Percentiles rank a stretch among this genome's conserved stretches.
Conservation (phyloP, 2,797 vertebrate genomes). For the Pangasius djambal region DNA sequence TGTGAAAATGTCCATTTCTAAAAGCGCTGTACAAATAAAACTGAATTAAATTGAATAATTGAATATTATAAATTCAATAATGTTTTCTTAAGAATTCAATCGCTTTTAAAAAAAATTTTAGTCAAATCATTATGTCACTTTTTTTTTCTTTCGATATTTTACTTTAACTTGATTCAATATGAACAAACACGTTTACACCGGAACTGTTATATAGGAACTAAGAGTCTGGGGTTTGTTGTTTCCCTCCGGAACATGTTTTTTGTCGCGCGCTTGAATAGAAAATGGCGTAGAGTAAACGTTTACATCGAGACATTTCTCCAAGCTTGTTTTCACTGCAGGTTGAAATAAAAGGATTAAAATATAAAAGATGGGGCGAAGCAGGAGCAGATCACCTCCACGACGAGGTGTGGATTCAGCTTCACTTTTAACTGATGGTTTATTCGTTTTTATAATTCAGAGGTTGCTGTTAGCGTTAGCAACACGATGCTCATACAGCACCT, state of each 20-base stretch:
- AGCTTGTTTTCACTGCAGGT: background rate
- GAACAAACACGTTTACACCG: background rate
- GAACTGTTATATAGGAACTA: conserved; percentile 14
- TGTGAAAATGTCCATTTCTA: too few species aligned
- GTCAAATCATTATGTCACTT: too few species aligned
- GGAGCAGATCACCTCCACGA: conserved; percentile 74
- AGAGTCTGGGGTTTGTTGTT: background rate
- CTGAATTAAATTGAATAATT: too few species aligned
- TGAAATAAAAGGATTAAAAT: background rate
- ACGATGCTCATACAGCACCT: background rate
- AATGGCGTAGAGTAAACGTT: background rate
- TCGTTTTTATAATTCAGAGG: background rate
- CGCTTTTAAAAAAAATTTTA: too few species aligned
- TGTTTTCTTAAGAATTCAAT: too few species aligned
- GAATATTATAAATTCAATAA: too few species aligned
- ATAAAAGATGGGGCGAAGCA: conserved; percentile 73
- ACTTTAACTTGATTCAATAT: background rate
- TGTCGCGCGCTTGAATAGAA: background rate
- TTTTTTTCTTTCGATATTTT: background rate
- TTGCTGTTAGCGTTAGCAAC: background rate
- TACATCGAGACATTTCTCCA: background rate
- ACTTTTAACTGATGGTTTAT: background rate
- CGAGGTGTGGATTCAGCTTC: conserved; percentile 67
- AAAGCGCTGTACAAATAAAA: too few species aligned
- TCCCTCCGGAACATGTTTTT: background rate